Conservation (phyloP, 2,797 vertebrate species). For the Pristis pectinata region DNA sequence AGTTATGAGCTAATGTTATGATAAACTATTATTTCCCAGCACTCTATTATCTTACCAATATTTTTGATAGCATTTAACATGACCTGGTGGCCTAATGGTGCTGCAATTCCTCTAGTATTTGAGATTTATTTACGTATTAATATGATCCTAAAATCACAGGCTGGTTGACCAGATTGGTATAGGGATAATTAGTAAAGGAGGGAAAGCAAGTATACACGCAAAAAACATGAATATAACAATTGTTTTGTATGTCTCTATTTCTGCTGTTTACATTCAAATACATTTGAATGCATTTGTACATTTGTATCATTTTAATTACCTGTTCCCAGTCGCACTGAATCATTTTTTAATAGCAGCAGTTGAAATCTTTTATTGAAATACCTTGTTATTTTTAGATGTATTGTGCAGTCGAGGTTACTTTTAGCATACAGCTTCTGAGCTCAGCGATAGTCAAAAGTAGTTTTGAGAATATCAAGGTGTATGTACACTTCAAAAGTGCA, state of each 20-base stretch:
- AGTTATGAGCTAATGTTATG: neutral
- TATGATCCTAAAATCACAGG: neutral
- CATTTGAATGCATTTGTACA: no score
- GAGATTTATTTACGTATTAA: neutral
- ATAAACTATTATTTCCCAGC: neutral
- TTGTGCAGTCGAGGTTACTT: neutral
- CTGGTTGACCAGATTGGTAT: neutral
- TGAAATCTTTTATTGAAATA: neutral
- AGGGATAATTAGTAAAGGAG: neutral
- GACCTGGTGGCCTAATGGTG: neutral
- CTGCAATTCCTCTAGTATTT: neutral
- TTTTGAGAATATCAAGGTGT: neutral
- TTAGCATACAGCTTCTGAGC: neutral
- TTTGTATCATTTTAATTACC: neutral
- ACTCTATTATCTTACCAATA: neutral
- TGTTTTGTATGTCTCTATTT: neutral
- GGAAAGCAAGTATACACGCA: neutral
- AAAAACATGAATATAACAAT: neutral
- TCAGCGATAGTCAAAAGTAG: neutral
- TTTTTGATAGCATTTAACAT: neutral
- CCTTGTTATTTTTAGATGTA: constrained; percentile 5
- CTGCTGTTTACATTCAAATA: neutral
- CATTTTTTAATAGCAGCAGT: neutral
- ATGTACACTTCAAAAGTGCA: neutral
- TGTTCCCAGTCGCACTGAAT: no score